These are phyloP conservation scores for Champsocephalus esox DNA, from an alignment of 2,797 vertebrate species.

Conservation along the genomic window DNA sequence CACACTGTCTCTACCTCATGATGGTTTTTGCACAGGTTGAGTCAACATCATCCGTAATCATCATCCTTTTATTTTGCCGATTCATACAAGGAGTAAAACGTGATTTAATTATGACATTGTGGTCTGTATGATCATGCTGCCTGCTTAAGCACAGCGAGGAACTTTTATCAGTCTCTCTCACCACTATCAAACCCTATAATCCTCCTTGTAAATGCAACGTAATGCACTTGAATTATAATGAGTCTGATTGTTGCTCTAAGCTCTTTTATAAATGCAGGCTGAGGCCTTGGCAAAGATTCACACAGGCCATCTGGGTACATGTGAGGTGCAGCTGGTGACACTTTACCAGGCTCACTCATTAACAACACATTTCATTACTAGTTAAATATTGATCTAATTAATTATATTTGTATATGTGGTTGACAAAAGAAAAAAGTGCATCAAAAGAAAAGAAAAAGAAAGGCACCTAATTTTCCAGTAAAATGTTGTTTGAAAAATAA, in stretches of 20 bases:
- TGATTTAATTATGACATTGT: neutral
- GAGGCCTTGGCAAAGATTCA: constrained; percentile 58
- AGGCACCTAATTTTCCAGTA: accelerated
- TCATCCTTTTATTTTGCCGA: neutral
- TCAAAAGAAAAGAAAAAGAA: neutral
- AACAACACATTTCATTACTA: constrained; percentile 13
- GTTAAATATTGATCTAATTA: constrained; percentile 2
- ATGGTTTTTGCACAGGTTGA: no score
- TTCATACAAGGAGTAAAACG: neutral
- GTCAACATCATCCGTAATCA: neutral
- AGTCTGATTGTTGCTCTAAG: constrained; percentile 48
- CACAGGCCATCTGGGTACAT: constrained; percentile 59
- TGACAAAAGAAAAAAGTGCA: neutral
- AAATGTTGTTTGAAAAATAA: neutral
- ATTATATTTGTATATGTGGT: neutral
- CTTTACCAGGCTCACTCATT: constrained; percentile 21
- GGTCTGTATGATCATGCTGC: neutral
- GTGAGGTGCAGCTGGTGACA: constrained; percentile 60
- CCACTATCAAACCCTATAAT: constrained; percentile 23
- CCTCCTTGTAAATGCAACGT: constrained; percentile 23
- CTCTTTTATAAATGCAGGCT: constrained; percentile 50
- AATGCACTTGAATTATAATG: constrained; percentile 51
- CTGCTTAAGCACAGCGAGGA: neutral
- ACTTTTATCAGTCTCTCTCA: neutral
- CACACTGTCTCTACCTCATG: no score